Percentiles rank a stretch among this genome's conserved stretches.
Evolutionary conservation across 2,113 vertebrate genomes (phyloP).

Genomic region (Gallinago media): DNA sequence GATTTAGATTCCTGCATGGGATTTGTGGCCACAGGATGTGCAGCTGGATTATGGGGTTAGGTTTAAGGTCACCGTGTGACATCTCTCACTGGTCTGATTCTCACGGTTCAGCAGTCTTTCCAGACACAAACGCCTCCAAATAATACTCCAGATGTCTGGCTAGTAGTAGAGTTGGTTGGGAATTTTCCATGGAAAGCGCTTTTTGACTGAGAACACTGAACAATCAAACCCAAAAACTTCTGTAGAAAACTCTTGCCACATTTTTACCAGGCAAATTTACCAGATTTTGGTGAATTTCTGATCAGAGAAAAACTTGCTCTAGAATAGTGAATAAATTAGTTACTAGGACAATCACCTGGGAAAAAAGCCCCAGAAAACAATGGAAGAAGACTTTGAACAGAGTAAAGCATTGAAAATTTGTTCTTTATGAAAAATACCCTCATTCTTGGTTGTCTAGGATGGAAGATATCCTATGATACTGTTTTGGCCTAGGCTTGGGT

Average conservation of each 20-base stretch:
- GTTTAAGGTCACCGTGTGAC: not conserved
- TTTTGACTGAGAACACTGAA: not conserved
- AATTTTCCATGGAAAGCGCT: slow-evolving; percentile 17
- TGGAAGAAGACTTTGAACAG: not conserved
- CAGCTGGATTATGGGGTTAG: slow-evolving; percentile 8
- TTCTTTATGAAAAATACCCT: not conserved
- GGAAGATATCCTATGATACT: not conserved
- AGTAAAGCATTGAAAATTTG: not conserved
- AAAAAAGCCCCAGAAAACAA: too few relatives aligned
- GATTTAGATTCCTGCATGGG: not conserved
- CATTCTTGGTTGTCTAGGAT: not conserved
- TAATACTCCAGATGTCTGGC: slow-evolving; percentile 30
- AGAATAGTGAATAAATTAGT: not conserved
- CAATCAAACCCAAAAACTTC: not conserved
- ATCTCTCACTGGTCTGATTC: not conserved
- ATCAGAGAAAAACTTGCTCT: not conserved
- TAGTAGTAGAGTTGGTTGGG: not conserved
- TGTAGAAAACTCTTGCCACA: not conserved
- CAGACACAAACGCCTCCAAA: not conserved
- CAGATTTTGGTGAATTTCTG: not conserved
- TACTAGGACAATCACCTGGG: not conserved
- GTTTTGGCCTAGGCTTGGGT: not conserved
- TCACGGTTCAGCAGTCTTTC: not conserved
- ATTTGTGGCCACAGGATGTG: not conserved
- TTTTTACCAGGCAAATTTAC: not conserved